Conservation (phyloP, 1,140 invertebrate species). For the Oedothorax gibbosus region DNA sequence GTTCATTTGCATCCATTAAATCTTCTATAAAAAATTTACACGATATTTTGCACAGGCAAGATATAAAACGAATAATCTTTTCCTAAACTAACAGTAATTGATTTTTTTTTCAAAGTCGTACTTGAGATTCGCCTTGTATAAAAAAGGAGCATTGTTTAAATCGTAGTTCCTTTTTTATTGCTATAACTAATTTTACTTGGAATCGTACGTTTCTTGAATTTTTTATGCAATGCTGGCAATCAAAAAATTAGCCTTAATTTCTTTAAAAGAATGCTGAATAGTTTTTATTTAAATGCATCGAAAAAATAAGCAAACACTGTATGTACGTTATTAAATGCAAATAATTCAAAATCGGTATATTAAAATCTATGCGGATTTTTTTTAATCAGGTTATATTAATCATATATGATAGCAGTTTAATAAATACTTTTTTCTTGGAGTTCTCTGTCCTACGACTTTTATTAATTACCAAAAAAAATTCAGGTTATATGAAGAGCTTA, state of each 20-base stretch:
- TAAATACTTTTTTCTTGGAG: too few species aligned
- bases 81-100: slow-evolving; percentile 19
- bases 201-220: slow-evolving; percentile 4
- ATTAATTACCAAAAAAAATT: too few species aligned
- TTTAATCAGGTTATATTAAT: too few species aligned
- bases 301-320: too few species aligned
- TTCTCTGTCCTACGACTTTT: too few species aligned
- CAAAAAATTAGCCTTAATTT: background rate
- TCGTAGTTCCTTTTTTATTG: background rate
- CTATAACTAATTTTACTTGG: slow-evolving; percentile 4
- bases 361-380: too few species aligned
- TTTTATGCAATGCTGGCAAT: background rate
- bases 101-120: background rate
- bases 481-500: too few species aligned
- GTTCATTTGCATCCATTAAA: slow-evolving; percentile 25
- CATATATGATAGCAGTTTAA: too few species aligned
- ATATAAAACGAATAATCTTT: slow-evolving; percentile 14
- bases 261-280: too few species aligned
- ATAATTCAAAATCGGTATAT: too few species aligned
- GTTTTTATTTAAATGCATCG: too few species aligned
- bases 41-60: background rate
- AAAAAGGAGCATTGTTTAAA: background rate
- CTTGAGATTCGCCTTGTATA: background rate
- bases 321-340: too few species aligned
- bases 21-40: slow-evolving; percentile 4